phyloP scores from a whole-genome alignment of 1,140 invertebrate genomes.

The Ladona fulva region DNA sequence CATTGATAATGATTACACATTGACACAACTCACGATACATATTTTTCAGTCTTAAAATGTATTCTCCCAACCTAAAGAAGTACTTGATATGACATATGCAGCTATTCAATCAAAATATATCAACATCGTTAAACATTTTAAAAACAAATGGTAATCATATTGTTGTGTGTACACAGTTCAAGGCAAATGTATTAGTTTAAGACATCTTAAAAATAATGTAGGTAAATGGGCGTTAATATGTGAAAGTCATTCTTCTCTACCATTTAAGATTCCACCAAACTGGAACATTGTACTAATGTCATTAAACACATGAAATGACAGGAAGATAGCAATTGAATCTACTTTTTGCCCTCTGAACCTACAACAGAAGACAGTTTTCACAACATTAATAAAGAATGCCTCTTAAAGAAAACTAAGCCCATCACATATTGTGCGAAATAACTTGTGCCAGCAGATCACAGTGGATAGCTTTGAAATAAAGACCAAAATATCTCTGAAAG shows the following conservation, averaged over 20 bases:
- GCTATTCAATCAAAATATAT: background rate
- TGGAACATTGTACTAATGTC: too few relatives aligned
- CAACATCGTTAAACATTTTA: background rate
- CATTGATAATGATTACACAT: background rate
- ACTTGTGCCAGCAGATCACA: constrained; percentile 7
- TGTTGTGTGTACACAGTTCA: too few relatives aligned
- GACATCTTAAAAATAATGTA: too few relatives aligned
- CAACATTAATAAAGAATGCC: background rate
- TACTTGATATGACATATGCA: constrained; percentile 1
- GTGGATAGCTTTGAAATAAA: constrained; percentile 6
- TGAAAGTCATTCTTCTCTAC: too few relatives aligned
- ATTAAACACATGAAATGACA: too few relatives aligned
- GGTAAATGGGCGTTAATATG: too few relatives aligned
- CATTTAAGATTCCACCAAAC: too few relatives aligned
- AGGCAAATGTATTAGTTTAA: too few relatives aligned
- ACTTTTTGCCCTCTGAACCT: too few relatives aligned
- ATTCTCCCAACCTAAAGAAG: background rate
- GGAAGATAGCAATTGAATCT: too few relatives aligned
- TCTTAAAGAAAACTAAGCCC: background rate
- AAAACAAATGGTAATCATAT: background rate
- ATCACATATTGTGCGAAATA: background rate
- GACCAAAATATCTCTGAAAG: constrained; percentile 5
- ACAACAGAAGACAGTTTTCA: too few relatives aligned
- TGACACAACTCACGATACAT: constrained; percentile 6
- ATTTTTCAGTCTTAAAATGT: constrained; percentile 4